A percentile compares a stretch with the other conserved stretches of the same genome.
These are phyloP conservation scores for Augochlorella aurata DNA, from an alignment of 2,888 invertebrate species.

Conservation along the genomic window DNA sequence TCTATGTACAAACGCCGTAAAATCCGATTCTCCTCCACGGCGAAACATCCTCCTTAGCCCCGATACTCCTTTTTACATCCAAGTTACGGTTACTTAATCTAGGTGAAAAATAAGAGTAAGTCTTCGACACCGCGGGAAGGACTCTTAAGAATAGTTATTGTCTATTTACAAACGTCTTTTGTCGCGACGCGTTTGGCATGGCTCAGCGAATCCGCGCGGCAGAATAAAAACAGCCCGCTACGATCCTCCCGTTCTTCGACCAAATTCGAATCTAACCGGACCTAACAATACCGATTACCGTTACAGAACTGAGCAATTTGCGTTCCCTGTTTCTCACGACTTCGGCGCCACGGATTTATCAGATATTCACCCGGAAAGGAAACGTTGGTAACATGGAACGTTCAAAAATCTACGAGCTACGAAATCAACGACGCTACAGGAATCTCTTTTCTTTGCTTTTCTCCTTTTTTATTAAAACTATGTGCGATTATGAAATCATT, in stretches of 20 bases:
- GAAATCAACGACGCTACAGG: not conserved
- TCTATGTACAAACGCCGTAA: constrained; percentile 72
- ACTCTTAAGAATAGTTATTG: constrained; percentile 68
- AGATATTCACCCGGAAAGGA: not conserved
- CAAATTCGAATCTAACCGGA: not conserved
- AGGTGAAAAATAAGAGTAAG: constrained; percentile 62
- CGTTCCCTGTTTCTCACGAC: not conserved
- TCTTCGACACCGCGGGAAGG: constrained; percentile 40
- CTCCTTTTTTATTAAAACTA: too few relatives aligned
- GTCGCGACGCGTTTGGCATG: constrained; percentile 56
- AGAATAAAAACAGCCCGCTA: not conserved
- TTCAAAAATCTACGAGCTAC: not conserved
- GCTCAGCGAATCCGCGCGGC: constrained; percentile 15
- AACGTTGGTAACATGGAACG: not conserved
- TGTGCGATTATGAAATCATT: too few relatives aligned
- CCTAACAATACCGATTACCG: not conserved
- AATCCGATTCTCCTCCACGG: constrained; percentile 12
- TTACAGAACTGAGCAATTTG: not conserved
- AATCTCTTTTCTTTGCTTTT: not conserved
- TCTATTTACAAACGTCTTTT: constrained; percentile 69
- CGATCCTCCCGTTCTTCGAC: not conserved
- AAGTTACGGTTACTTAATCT: constrained; percentile 53
- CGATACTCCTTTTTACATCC: constrained; percentile 30
- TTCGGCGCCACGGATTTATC: not conserved
- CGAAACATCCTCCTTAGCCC: constrained; percentile 8